These are phyloP conservation scores for Heliornis fulica DNA, from an alignment of 2,113 vertebrate genomes.

Conservation along the genomic window DNA sequence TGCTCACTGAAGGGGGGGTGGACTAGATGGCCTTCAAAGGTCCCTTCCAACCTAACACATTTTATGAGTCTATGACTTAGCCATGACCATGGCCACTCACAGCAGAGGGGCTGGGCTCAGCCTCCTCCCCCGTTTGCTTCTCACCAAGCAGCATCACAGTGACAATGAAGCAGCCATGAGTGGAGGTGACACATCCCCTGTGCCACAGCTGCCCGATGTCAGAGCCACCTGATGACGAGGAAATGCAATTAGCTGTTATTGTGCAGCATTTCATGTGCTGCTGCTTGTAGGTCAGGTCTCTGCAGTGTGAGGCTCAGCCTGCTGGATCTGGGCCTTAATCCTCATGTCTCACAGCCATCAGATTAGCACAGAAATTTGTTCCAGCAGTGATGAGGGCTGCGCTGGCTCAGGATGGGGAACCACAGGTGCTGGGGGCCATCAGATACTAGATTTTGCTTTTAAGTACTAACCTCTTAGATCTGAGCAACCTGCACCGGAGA, in stretches of 20 bases:
- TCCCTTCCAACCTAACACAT: too few relatives aligned
- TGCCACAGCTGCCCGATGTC: accelerated
- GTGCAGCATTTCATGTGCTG: accelerated
- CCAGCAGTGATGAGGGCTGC: accelerated
- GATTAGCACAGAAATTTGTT: neutral
- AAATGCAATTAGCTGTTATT: neutral
- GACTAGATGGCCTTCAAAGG: too few relatives aligned
- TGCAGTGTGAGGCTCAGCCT: neutral
- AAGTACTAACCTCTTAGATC: neutral
- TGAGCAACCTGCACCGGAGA: neutral
- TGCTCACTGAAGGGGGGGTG: too few relatives aligned
- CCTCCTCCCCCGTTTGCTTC: accelerated
- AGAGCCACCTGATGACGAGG: accelerated
- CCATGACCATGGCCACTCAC: neutral
- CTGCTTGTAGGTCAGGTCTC: neutral
- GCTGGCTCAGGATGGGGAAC: neutral
- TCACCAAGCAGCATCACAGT: accelerated
- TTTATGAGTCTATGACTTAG: too few relatives aligned
- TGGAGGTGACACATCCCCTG: accelerated
- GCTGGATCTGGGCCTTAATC: neutral
- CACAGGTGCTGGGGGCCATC: neutral
- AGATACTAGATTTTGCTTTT: neutral
- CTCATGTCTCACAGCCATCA: accelerated
- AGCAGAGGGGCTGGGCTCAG: accelerated
- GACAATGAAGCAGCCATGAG: neutral